A percentile compares a stretch with the other conserved stretches of the same genome.
Evolutionary conservation across 2,797 vertebrate species (phyloP).

Genomic region (Myotis daubentonii): DNA sequence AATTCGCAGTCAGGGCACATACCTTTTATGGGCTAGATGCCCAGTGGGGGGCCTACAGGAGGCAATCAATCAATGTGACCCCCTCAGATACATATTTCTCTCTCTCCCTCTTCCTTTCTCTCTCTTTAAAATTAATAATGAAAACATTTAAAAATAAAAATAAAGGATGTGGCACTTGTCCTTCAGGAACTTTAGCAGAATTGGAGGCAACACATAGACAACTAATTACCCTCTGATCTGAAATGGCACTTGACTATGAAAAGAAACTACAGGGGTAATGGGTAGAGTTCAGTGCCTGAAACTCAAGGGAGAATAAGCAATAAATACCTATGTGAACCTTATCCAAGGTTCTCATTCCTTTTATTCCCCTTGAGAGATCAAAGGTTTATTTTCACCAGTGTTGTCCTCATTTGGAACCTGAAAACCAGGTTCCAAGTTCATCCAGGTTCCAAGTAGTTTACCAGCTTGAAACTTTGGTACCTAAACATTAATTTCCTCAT

Average conservation of each 20-base stretch:
- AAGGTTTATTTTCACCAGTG: background rate
- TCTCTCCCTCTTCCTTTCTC: too few species aligned
- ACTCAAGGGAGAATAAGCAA: background rate
- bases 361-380: background rate
- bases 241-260: background rate
- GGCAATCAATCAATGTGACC: too few species aligned
- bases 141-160: too few species aligned
- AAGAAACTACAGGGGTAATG: background rate
- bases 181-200: background rate
- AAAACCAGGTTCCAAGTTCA: slow-evolving; percentile 39
- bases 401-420: background rate
- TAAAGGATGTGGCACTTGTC: background rate
- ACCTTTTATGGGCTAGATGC: too few species aligned
- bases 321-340: background rate
- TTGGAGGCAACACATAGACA: background rate
- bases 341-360: background rate
- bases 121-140: too few species aligned
- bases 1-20: too few species aligned
- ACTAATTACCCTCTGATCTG: background rate
- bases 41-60: too few species aligned
- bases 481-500: background rate
- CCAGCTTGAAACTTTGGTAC: background rate
- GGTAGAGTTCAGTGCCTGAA: background rate
- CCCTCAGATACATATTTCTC: too few species aligned
- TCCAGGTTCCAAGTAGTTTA: background rate